phyloP scores from a whole-genome alignment of 2,797 vertebrate species.

The Schizothorax lantsangensis region DNA sequence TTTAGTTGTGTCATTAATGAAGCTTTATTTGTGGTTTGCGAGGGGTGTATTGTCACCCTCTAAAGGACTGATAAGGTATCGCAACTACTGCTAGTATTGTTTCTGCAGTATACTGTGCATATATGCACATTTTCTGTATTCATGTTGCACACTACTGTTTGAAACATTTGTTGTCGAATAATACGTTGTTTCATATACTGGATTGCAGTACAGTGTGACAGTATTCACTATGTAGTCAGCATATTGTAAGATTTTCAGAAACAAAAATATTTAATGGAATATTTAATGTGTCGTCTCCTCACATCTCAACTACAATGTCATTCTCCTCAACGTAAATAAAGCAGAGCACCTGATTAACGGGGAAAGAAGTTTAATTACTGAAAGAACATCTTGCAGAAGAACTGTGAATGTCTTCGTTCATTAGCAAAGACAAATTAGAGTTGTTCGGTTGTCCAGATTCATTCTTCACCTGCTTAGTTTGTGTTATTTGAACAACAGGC shows the following conservation, averaged over 20 bases:
- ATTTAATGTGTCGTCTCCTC: background rate
- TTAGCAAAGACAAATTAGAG: slow-evolving; percentile 17
- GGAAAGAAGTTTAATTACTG: slow-evolving; percentile 46
- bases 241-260: background rate
- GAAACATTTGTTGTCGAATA: background rate
- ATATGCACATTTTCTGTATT: background rate
- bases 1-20: slow-evolving; percentile 38
- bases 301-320: background rate
- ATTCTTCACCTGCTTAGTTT: slow-evolving; percentile 6
- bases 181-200: background rate
- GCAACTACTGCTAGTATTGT: slow-evolving; percentile 5
- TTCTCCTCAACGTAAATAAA: background rate
- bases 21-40: slow-evolving; percentile 39
- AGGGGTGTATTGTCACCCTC: slow-evolving; percentile 70
- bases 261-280: background rate
- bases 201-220: background rate
- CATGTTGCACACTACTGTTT: background rate
- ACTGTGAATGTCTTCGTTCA: slow-evolving; percentile 37
- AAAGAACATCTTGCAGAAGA: slow-evolving; percentile 12
- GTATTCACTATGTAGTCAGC: background rate
- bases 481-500: background rate
- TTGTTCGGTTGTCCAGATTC: background rate
- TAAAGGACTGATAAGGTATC: slow-evolving; percentile 68
- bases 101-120: background rate
- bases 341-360: slow-evolving; percentile 21